A percentile compares a stretch with the other conserved stretches of the same genome.
These are phyloP conservation scores for Bufo gargarizans DNA, from an alignment of 2,113 vertebrate genomes.

Conservation along the genomic window DNA sequence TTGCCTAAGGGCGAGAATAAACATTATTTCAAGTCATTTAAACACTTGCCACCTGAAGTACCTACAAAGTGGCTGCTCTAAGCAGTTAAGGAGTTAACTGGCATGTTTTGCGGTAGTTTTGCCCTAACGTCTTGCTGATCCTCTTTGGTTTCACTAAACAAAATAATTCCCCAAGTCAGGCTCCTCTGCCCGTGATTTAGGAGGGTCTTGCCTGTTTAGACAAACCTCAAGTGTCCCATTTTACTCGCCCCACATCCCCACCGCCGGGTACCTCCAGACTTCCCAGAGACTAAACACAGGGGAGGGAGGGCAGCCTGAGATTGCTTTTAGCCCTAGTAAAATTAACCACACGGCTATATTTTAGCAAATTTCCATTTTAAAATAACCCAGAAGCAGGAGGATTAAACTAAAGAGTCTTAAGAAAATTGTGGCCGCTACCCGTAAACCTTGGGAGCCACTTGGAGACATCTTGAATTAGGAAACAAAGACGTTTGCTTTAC, in stretches of 20 bases:
- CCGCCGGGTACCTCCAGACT: slow-evolving; percentile 38
- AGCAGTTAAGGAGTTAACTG: slow-evolving; percentile 31
- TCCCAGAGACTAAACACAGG: slow-evolving; percentile 53
- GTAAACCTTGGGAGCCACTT: not conserved
- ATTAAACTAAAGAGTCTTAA: not conserved
- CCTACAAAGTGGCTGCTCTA: not conserved
- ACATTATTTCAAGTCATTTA: slow-evolving; percentile 20
- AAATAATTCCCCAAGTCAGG: slow-evolving; percentile 6
- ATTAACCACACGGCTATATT: slow-evolving; percentile 39
- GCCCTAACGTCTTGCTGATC: slow-evolving; percentile 24
- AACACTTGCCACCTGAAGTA: slow-evolving; percentile 17
- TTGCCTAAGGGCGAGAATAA: slow-evolving; percentile 1
- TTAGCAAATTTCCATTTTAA: slow-evolving; percentile 51
- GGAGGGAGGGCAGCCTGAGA: slow-evolving; percentile 15
- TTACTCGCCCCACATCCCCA: slow-evolving; percentile 12
- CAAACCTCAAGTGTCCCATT: slow-evolving; percentile 40
- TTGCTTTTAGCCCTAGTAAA: slow-evolving; percentile 47
- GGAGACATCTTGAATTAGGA: not conserved
- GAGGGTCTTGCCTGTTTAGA: slow-evolving; percentile 20
- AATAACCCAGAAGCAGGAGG: slow-evolving; percentile 26
- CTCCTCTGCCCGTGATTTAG: slow-evolving; percentile 19
- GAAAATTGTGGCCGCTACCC: slow-evolving; percentile 8
- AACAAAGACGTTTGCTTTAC: slow-evolving; percentile 6
- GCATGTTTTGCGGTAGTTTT: not conserved
- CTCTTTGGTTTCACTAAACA: slow-evolving; percentile 19